Conservation (phyloP, 2,113 vertebrate species). For the Dinomys branickii region DNA sequence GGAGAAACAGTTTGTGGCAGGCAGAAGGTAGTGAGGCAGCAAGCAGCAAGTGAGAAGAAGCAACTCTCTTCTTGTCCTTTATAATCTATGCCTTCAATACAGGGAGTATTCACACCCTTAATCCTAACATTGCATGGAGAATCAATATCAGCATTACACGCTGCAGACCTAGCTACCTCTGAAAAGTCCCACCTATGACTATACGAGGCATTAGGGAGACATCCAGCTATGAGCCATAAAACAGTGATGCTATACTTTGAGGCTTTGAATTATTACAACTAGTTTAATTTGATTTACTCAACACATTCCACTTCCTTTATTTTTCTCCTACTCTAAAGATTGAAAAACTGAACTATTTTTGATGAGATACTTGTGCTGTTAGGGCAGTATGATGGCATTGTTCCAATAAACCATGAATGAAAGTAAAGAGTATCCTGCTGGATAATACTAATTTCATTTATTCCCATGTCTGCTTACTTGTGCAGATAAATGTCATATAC, state of each 20-base stretch:
- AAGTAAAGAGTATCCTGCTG: neutral
- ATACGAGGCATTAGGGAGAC: neutral
- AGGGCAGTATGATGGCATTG: neutral
- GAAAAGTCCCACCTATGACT: neutral
- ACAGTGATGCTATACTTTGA: neutral
- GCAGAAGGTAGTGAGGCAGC: neutral
- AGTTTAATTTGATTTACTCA: neutral
- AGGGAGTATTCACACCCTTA: neutral
- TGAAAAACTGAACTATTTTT: neutral
- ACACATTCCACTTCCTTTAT: neutral
- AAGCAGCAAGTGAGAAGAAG: neutral
- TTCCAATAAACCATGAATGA: neutral
- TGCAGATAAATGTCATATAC: neutral
- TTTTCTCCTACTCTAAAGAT: neutral
- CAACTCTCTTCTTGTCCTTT: neutral
- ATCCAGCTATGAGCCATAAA: neutral
- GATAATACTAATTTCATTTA: neutral
- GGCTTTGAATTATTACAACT: constrained; percentile 12
- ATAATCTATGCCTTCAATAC: no score
- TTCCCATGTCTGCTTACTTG: neutral
- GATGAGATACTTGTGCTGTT: neutral
- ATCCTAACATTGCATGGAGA: neutral
- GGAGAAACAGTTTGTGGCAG: neutral
- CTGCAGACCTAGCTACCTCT: neutral
- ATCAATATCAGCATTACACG: neutral